A percentile compares a stretch with the other conserved stretches of the same genome.
These are phyloP conservation scores for Thalassarche chlororhynchos DNA, from an alignment of 2,113 vertebrate species.

Conservation along the genomic window DNA sequence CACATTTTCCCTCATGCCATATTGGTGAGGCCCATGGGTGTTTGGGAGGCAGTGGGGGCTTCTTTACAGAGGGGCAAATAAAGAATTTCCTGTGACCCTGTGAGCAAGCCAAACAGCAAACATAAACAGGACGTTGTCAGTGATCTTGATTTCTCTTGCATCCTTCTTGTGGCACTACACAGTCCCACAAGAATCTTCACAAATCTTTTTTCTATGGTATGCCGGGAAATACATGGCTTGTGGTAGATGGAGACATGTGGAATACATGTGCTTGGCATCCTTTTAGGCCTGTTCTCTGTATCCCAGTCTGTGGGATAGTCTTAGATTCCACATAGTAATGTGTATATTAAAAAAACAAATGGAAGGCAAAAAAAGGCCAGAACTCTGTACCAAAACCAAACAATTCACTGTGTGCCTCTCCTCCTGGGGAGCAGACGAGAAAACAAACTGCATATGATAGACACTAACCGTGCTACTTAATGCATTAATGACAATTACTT, in stretches of 20 bases:
- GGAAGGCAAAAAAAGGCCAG: neutral
- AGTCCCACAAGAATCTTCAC: neutral
- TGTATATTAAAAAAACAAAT: neutral
- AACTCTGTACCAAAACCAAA: neutral
- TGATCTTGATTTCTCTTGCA: neutral
- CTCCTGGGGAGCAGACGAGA: neutral
- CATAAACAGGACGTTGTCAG: neutral
- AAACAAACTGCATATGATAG: neutral
- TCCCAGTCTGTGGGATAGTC: neutral
- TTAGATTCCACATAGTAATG: neutral
- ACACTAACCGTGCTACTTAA: neutral
- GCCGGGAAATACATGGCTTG: neutral
- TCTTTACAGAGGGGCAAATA: neutral
- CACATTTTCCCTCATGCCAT: neutral
- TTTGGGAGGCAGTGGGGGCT: neutral
- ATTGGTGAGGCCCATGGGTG: neutral
- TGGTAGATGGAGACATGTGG: neutral
- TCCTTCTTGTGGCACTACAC: neutral
- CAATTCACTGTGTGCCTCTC: neutral
- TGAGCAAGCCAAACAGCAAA: neutral
- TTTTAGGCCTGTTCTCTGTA: neutral
- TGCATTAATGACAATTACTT: neutral
- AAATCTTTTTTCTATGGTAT: neutral
- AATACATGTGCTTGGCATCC: neutral
- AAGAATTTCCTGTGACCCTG: neutral